phyloP scores from a whole-genome alignment of 2,888 invertebrate species.

The Palloptera scutellata region DNA sequence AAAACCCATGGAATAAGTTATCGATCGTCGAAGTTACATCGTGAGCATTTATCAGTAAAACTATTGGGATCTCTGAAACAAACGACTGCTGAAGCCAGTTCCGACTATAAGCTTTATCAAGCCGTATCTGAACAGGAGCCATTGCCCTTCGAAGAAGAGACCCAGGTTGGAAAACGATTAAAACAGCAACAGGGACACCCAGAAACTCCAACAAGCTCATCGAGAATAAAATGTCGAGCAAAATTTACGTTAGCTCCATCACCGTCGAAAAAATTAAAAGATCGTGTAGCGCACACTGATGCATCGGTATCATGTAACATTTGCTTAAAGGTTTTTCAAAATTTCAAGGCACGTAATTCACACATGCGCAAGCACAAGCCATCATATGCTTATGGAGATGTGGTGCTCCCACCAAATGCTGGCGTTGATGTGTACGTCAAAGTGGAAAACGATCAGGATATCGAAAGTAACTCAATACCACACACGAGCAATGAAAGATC shows the following conservation, averaged over 20 bases:
- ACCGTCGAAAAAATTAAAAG: slow-evolving; percentile 9
- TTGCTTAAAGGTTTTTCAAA: slow-evolving; percentile 48
- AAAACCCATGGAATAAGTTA: slow-evolving; percentile 49
- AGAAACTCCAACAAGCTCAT: not conserved
- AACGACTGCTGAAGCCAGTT: slow-evolving; percentile 10
- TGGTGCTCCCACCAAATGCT: slow-evolving; percentile 23
- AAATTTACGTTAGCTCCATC: not conserved
- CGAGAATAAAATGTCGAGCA: not conserved
- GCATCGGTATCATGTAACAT: slow-evolving; percentile 44
- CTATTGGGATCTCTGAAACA: slow-evolving; percentile 16
- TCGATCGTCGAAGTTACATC: slow-evolving; percentile 37
- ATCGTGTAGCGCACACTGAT: slow-evolving; percentile 4
- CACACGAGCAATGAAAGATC: not conserved
- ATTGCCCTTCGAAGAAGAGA: slow-evolving; percentile 20
- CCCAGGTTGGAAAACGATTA: not conserved
- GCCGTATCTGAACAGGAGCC: slow-evolving; percentile 32
- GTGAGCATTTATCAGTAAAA: slow-evolving; percentile 29
- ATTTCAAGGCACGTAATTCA: slow-evolving; percentile 51
- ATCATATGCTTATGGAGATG: slow-evolving; percentile 26
- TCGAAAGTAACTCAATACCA: not conserved
- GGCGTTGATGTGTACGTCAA: not conserved
- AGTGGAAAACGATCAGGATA: not conserved
- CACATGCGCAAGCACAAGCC: slow-evolving; percentile 54
- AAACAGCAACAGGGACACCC: not conserved
- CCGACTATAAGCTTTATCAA: slow-evolving; percentile 22